These are phyloP conservation scores for Homarus gammarus DNA, from an alignment of 2,888 invertebrate genomes.

Conservation along the genomic window DNA sequence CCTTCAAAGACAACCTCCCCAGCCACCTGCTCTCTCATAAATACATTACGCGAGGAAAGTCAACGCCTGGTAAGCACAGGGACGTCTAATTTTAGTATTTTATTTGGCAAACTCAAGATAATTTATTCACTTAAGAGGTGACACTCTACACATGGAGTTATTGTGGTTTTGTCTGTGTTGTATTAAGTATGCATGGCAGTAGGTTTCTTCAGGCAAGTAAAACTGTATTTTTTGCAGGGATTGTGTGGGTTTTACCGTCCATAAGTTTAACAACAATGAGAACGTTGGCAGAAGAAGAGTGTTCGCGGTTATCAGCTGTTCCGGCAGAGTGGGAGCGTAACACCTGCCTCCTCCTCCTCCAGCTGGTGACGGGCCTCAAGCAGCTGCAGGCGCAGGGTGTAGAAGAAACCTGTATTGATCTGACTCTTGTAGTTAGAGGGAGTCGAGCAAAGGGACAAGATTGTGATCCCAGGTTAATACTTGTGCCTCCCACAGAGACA, in stretches of 20 bases:
- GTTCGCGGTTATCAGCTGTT: background rate
- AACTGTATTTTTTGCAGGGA: constrained; percentile 66
- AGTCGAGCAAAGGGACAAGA: constrained; percentile 23
- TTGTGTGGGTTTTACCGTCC: constrained; percentile 73
- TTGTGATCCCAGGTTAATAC: constrained; percentile 29
- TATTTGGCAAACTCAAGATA: no score
- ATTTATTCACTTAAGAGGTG: no score
- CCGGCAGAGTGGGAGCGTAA: constrained; percentile 82
- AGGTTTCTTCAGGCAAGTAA: background rate
- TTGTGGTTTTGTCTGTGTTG: no score
- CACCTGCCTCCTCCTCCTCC: constrained; percentile 88
- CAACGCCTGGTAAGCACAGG: constrained; percentile 37
- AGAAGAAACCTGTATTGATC: constrained; percentile 86
- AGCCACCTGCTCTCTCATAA: constrained; percentile 26
- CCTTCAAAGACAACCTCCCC: constrained; percentile 64
- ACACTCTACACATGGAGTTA: no score
- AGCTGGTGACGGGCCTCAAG: constrained; percentile 89
- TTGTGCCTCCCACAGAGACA: constrained; percentile 31
- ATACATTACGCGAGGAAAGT: constrained; percentile 11
- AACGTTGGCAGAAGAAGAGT: constrained; percentile 22
- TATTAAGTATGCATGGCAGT: no score
- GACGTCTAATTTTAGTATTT: no score
- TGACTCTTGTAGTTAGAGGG: constrained; percentile 86
- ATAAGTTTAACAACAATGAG: constrained; percentile 47
- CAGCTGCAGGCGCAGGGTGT: constrained; percentile 90